phyloP scores from a whole-genome alignment of 2,113 vertebrate genomes.

The Tachycineta bicolor region DNA sequence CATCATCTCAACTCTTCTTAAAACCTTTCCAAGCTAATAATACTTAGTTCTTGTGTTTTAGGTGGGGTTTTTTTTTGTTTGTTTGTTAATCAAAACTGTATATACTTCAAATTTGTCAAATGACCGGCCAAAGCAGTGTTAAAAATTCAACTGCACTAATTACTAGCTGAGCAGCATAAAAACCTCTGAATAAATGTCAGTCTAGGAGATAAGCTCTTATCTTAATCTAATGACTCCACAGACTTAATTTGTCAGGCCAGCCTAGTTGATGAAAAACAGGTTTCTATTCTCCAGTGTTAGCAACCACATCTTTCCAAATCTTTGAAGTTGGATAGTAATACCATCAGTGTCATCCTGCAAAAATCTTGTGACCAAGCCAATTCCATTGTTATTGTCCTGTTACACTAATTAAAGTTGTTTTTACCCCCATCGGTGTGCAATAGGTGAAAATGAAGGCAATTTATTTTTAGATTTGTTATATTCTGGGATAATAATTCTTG shows the following conservation, averaged over 20 bases:
- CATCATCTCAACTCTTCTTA: slow-evolving; percentile 47
- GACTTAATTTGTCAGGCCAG: slow-evolving; percentile 97
- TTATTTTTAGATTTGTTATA: slow-evolving; percentile 72
- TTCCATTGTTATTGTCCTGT: slow-evolving; percentile 83
- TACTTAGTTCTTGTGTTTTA: background rate
- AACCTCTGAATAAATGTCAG: slow-evolving; percentile 94
- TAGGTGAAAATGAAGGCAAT: slow-evolving; percentile 70
- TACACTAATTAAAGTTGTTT: slow-evolving; percentile 77
- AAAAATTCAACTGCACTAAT: slow-evolving; percentile 91
- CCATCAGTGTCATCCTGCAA: slow-evolving; percentile 82
- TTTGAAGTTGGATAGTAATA: slow-evolving; percentile 81
- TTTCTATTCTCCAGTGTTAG: slow-evolving; percentile 88
- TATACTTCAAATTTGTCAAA: slow-evolving; percentile 68
- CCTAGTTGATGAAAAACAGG: slow-evolving; percentile 85
- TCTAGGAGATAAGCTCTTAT: slow-evolving; percentile 96
- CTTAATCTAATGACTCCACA: slow-evolving; percentile 97
- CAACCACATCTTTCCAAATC: slow-evolving; percentile 89
- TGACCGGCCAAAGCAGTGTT: slow-evolving; percentile 79
- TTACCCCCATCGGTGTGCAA: slow-evolving; percentile 59
- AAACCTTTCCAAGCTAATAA: slow-evolving; percentile 61
- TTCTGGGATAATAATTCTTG: slow-evolving; percentile 59
- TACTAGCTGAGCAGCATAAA: slow-evolving; percentile 89
- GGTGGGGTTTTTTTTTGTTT: background rate
- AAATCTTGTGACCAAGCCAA: slow-evolving; percentile 83
- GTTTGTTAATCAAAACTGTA: slow-evolving; percentile 14